phyloP scores from a whole-genome alignment of 1,140 invertebrate species.

The Tetramorium alpestre region DNA sequence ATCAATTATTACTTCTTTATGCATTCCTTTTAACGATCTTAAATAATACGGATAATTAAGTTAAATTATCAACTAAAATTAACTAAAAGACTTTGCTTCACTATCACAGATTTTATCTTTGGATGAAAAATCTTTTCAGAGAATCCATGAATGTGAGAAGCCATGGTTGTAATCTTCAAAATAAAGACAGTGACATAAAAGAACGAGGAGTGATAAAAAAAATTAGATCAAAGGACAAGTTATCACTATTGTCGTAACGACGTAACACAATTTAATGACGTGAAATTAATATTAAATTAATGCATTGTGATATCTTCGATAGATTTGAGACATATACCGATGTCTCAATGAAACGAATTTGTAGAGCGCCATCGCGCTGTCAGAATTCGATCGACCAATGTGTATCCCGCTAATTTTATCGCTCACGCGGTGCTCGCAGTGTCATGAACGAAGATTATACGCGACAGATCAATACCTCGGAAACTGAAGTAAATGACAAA shows the following conservation, averaged over 20 bases:
- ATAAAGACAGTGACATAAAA: not conserved
- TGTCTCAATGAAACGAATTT: slow-evolving; percentile 36
- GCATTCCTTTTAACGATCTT: not conserved
- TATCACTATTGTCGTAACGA: not conserved
- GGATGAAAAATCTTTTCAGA: not conserved
- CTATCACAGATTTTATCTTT: not conserved
- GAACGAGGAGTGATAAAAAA: not conserved
- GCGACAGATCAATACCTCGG: not conserved
- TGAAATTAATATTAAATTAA: not conserved
- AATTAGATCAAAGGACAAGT: not conserved
- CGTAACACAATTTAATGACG: not conserved
- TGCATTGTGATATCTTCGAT: not conserved
- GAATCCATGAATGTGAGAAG: not conserved
- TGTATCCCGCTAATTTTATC: slow-evolving; percentile 51
- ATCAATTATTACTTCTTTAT: not conserved
- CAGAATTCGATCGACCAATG: slow-evolving; percentile 44
- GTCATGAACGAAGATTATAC: slow-evolving; percentile 28
- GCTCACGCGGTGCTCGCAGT: slow-evolving; percentile 34
- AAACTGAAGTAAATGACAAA: slow-evolving; percentile 19
- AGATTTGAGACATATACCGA: slow-evolving; percentile 9
- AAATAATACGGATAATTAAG: not conserved
- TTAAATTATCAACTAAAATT: not conserved
- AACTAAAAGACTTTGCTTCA: not conserved
- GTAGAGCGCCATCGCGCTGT: slow-evolving; percentile 34
- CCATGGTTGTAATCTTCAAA: not conserved